Conservation (phyloP, 2,113 vertebrate genomes). For the Serilophus lunatus region DNA sequence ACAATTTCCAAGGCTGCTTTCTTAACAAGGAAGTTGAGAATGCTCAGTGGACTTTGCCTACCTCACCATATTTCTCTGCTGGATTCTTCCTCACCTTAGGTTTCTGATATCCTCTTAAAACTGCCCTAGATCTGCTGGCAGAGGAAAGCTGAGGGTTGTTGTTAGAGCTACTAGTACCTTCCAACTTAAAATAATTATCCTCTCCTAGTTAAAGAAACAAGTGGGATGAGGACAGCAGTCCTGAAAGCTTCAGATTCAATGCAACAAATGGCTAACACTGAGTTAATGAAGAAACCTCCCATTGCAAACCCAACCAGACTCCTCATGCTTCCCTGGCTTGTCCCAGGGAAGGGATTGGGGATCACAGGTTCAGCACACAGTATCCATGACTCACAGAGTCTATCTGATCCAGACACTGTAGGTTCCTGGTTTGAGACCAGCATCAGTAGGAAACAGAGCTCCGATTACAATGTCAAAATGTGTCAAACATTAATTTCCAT, state of each 20-base stretch:
- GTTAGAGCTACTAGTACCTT: neutral
- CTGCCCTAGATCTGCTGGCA: too few relatives aligned
- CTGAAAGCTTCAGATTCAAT: neutral
- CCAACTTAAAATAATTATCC: neutral
- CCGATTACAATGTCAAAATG: too few relatives aligned
- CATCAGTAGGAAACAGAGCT: too few relatives aligned
- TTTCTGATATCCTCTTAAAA: neutral
- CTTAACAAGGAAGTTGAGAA: neutral
- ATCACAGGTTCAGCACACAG: neutral
- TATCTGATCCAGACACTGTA: neutral
- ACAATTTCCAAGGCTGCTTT: neutral
- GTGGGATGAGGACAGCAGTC: fast-evolving
- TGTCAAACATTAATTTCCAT: neutral
- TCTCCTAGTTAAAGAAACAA: neutral
- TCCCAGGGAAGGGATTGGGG: neutral
- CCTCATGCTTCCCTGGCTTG: neutral
- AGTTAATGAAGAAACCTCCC: neutral
- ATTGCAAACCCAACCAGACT: neutral
- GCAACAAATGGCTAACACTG: neutral
- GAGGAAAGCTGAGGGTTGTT: too few relatives aligned
- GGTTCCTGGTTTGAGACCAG: neutral
- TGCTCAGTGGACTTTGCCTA: neutral
- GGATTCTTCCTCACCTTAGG: neutral
- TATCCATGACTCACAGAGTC: neutral
- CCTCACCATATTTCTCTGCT: neutral